These are phyloP conservation scores for Hycleus phaleratus DNA, from an alignment of 1,140 invertebrate species.

Conservation along the genomic window DNA sequence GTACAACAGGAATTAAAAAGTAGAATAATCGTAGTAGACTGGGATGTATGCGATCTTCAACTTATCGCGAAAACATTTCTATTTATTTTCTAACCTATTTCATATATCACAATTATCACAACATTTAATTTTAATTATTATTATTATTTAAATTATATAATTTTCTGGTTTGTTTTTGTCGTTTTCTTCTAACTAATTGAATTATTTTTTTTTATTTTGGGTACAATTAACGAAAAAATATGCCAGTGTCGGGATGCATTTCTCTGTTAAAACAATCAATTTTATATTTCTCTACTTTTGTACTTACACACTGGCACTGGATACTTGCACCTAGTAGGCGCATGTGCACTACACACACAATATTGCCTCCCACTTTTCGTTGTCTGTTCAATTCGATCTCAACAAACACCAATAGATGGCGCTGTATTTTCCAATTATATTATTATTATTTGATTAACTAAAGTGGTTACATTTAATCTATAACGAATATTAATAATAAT, in stretches of 20 bases:
- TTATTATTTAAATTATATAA: not conserved
- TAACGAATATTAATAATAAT: too few species aligned
- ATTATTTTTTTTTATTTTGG: slow-evolving; percentile 3
- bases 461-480: too few species aligned
- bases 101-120: slow-evolving; percentile 40
- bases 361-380: too few species aligned
- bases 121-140: slow-evolving; percentile 28
- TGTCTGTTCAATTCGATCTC: too few species aligned
- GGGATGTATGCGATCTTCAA: slow-evolving; percentile 20
- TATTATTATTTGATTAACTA: too few species aligned
- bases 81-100: slow-evolving; percentile 22
- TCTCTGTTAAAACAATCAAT: slow-evolving; percentile 37
- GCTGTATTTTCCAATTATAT: too few species aligned
- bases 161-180: too few species aligned
- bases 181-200: not conserved
- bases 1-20: slow-evolving; percentile 20
- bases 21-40: slow-evolving; percentile 17
- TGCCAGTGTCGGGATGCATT: slow-evolving; percentile 34
- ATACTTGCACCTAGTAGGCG: slow-evolving; percentile 21
- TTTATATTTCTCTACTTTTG: slow-evolving; percentile 29
- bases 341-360: slow-evolving; percentile 11
- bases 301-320: slow-evolving; percentile 18
- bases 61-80: slow-evolving; percentile 16
- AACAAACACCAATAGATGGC: too few species aligned
- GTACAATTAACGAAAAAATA: slow-evolving; percentile 21